Base-by-base conservation (phyloP, 2,888 invertebrate species). In the Oconnorella tubifera region DNA sequence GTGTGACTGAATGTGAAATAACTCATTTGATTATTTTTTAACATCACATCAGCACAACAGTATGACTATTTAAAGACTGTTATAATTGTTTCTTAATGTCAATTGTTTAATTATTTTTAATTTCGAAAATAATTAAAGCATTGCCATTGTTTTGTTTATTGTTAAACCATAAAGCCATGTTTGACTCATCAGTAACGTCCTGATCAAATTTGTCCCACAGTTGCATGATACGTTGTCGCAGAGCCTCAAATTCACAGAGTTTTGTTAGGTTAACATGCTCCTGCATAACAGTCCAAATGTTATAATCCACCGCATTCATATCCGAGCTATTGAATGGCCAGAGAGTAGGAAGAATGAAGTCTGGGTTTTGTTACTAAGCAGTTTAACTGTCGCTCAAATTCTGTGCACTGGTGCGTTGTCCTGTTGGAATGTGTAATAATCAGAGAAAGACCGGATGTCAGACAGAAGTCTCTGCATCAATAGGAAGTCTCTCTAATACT, bases 241-340 rank as follows among this genome's bases (percentile, higher is more conserved):
- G 49, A 6, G 40, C 29, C 31, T 59, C 28, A 14, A 59, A 19
- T n/a, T 59, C 29, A 33, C 14, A 25, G 19, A 59, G 19, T 59
- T 48, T 59, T 28, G 40, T 40, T 14, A 28, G 40, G 49, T 59
- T 49, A 40, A 59, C 59, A 25, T 49, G 40, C 50, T 59, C 27
- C 29, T 59, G 58, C 40, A 58, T 32, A 23, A 58, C 58, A 58
- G 33, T 49, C 50, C 59, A 59, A 25, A 59, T 59, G 19, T 48
- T 40, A 50, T 50, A 59, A 48, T 59, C 59, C 28, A 59, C 59
- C 49, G 59, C 49, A 40, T 59, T 59, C 2, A 49, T 27, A 59
- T 59, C 49, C 19, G 59, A 40, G 19, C n/a, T 29, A 48, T 59
- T 59, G 25, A 31, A 23, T n/a, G 48, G 49, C 49, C 59, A 59